Evolutionary conservation across 2,797 vertebrate genomes (phyloP).

Genomic region (Enteromius unitaeniatus): DNA sequence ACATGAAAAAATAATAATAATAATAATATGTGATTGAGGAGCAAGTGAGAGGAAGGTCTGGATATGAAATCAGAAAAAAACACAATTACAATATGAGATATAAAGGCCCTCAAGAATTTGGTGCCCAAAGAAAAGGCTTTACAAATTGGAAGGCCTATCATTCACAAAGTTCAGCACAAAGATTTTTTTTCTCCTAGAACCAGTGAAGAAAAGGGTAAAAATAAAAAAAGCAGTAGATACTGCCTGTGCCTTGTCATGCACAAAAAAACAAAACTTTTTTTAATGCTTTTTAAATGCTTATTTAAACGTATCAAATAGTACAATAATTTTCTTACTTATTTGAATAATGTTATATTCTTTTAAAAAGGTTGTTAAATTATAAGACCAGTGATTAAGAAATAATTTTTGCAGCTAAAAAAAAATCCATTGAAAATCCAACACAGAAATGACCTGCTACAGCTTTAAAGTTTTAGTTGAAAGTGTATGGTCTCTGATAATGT

Average conservation of each 20-base stretch:
- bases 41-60: neutral
- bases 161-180: neutral
- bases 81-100: neutral
- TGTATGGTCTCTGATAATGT: neutral
- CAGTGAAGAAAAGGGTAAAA: neutral
- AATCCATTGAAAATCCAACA: neutral
- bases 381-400: neutral
- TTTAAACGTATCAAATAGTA: neutral
- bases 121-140: neutral
- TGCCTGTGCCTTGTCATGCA: neutral
- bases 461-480: neutral
- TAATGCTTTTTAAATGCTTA: neutral
- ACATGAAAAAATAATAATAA: neutral
- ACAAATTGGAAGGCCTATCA: neutral
- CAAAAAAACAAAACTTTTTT: neutral
- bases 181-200: neutral
- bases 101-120: neutral
- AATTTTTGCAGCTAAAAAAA: neutral
- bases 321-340: neutral
- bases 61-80: constrained; percentile 16
- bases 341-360: neutral
- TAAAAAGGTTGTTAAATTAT: neutral
- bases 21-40: constrained; percentile 14
- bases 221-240: neutral
- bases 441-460: neutral